A percentile compares a stretch with the other conserved stretches of the same genome.
These are phyloP conservation scores for Drosophila robusta DNA, from an alignment of 2,888 invertebrate species.

Conservation along the genomic window DNA sequence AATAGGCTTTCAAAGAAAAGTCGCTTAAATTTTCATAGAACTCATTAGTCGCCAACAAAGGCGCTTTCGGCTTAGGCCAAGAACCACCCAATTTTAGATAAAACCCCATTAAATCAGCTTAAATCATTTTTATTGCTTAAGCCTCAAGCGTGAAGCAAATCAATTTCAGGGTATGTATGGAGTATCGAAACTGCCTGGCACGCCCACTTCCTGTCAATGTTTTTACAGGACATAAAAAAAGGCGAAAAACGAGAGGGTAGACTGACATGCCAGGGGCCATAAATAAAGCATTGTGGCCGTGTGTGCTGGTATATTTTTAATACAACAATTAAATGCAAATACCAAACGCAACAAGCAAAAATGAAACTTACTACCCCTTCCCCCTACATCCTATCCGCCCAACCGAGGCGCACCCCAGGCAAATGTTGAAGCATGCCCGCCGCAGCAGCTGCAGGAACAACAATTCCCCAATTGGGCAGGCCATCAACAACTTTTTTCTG, in stretches of 20 bases:
- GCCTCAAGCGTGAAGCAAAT: slow-evolving; percentile 33
- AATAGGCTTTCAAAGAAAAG: neutral
- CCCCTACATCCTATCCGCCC: neutral
- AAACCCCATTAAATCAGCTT: slow-evolving; percentile 43
- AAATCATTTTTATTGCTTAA: slow-evolving; percentile 57
- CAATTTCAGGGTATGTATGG: slow-evolving; percentile 36
- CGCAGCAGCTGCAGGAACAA: slow-evolving; percentile 42
- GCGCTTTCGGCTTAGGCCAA: neutral
- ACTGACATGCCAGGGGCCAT: slow-evolving; percentile 27
- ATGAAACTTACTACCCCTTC: slow-evolving; percentile 15
- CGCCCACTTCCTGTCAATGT: slow-evolving; percentile 68
- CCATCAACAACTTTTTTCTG: slow-evolving; percentile 55
- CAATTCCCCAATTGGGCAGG: slow-evolving; percentile 46
- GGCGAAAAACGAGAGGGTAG: neutral
- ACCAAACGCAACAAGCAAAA: slow-evolving; percentile 56
- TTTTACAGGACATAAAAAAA: slow-evolving; percentile 17
- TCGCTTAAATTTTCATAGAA: slow-evolving; percentile 9
- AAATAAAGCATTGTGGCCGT: slow-evolving; percentile 41
- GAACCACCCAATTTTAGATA: neutral
- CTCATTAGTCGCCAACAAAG: slow-evolving; percentile 28
- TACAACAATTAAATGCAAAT: slow-evolving; percentile 79
- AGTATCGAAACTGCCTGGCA: slow-evolving; percentile 43
- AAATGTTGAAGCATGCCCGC: slow-evolving; percentile 61
- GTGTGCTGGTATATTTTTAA: slow-evolving; percentile 69
- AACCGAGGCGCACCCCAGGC: slow-evolving; percentile 18